These are phyloP conservation scores for Mirza zaza DNA, from an alignment of 2,113 vertebrate species.

Conservation along the genomic window DNA sequence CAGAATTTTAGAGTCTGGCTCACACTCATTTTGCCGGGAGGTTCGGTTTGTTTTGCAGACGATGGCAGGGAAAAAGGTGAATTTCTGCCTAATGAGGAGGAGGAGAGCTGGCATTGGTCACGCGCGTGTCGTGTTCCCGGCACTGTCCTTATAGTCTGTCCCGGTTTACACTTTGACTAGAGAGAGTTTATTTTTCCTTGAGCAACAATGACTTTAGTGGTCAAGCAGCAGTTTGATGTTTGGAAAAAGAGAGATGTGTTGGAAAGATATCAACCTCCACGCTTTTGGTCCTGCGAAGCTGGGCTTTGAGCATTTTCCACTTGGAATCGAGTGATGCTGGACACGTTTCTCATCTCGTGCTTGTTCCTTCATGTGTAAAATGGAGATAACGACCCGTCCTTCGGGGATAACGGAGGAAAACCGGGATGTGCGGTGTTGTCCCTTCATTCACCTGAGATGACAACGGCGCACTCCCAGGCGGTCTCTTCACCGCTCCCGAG, in stretches of 20 bases:
- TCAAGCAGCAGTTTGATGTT: background rate
- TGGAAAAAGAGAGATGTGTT: background rate
- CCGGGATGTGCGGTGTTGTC: rapidly evolving
- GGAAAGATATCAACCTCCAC: background rate
- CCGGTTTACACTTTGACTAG: background rate
- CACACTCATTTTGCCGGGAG: background rate
- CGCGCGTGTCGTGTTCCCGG: rapidly evolving
- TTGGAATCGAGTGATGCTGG: background rate
- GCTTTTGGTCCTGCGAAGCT: rapidly evolving
- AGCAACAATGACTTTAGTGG: background rate
- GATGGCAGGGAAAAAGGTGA: background rate
- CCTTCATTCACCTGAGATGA: rapidly evolving
- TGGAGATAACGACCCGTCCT: rapidly evolving
- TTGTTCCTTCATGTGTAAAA: background rate
- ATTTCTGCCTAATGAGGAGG: background rate
- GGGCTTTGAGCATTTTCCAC: background rate
- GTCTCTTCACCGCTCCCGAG: rapidly evolving
- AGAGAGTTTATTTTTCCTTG: background rate
- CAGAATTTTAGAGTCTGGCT: background rate
- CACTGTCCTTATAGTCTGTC: background rate
- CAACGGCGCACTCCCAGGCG: rapidly evolving
- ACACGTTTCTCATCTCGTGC: background rate
- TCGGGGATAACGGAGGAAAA: background rate
- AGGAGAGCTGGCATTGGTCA: rapidly evolving
- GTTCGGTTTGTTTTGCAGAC: background rate